Evolutionary conservation across 2,888 invertebrate species (phyloP).

Genomic region (Cephus sareptanus): DNA sequence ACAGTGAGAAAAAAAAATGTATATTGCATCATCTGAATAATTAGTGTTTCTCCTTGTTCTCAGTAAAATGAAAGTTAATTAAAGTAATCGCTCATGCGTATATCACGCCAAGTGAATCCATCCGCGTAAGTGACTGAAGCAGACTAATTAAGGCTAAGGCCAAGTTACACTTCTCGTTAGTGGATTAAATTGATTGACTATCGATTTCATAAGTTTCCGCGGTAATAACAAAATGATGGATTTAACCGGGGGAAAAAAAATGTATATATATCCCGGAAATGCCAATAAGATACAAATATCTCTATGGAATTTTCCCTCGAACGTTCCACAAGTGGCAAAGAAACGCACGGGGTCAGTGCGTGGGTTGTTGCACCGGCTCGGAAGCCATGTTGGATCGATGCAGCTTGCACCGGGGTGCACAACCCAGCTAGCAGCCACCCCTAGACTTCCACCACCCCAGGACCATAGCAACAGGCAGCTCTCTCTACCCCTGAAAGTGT

Average conservation of each 20-base stretch:
- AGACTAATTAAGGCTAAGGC: not conserved
- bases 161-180: not conserved
- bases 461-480: constrained; percentile 53
- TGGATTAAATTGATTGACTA: not conserved
- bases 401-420: constrained; percentile 57
- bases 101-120: not conserved
- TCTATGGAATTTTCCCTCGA: not conserved
- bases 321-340: constrained; percentile 35
- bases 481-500: not conserved
- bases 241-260: not conserved
- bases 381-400: constrained; percentile 51
- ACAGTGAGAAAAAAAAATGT: not conserved
- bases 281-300: not conserved
- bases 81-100: not conserved
- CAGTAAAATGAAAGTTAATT: not conserved
- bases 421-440: constrained; percentile 49
- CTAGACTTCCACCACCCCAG: constrained; percentile 12
- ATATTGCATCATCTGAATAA: not conserved
- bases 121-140: not conserved
- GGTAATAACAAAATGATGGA: not conserved
- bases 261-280: not conserved
- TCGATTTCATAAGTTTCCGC: not conserved
- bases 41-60: not conserved
- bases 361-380: constrained; percentile 62
- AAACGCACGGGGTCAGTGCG: constrained; percentile 54